phyloP scores from a whole-genome alignment of 2,797 vertebrate genomes.

The Siniperca undulata region DNA sequence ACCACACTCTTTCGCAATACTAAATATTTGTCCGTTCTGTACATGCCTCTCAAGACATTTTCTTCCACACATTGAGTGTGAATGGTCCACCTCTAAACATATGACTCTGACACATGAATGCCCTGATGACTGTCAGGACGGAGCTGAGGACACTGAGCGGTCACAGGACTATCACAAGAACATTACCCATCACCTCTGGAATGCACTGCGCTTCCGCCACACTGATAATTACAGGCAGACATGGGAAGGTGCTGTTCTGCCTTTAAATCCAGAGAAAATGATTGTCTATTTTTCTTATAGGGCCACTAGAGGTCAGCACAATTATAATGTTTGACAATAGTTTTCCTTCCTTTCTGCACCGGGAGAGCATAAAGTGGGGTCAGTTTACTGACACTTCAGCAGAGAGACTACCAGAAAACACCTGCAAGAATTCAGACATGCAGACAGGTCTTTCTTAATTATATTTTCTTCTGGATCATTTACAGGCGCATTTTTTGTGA shows the following conservation, averaged over 20 bases:
- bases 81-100: neutral
- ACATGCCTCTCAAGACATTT: too few relatives aligned
- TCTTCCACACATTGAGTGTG: neutral
- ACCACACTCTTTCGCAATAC: neutral
- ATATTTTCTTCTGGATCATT: neutral
- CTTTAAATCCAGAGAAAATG: neutral
- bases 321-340: neutral
- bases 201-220: neutral
- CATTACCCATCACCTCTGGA: slow-evolving; percentile 3
- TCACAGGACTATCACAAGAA: slow-evolving; percentile 41
- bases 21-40: neutral
- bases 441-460: neutral
- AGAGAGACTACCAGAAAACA: neutral
- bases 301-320: slow-evolving; percentile 45
- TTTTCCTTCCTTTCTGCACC: neutral
- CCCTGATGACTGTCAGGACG: neutral
- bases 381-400: neutral
- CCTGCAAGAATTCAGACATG: neutral
- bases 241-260: neutral
- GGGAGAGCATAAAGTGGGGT: neutral
- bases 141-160: neutral
- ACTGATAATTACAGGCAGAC: neutral
- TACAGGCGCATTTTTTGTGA: neutral
- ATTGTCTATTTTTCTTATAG: neutral
- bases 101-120: slow-evolving; percentile 26